phyloP scores from a whole-genome alignment of 2,888 invertebrate genomes.

The Philonicus albiceps region DNA sequence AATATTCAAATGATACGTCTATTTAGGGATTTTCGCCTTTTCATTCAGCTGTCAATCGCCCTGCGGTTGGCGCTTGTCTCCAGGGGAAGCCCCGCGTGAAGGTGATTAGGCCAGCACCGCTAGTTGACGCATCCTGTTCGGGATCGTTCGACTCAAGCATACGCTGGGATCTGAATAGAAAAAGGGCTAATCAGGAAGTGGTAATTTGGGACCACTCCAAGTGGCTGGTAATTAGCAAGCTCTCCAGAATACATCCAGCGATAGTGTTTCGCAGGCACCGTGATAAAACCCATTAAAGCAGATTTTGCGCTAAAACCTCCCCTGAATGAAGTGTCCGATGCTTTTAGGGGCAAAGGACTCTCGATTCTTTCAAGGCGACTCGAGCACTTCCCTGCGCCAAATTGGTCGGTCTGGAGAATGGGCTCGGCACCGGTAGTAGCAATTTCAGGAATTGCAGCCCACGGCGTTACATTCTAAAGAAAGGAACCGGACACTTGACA shows the following conservation, averaged over 20 bases:
- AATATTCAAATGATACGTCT: slow-evolving; percentile 33
- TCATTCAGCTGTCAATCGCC: not conserved
- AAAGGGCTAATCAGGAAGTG: slow-evolving; percentile 17
- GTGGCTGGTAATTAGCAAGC: slow-evolving; percentile 7
- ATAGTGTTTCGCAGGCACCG: not conserved
- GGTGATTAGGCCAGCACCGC: not conserved
- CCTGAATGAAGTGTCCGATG: slow-evolving; percentile 29
- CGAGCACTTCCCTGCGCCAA: not conserved
- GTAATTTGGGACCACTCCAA: slow-evolving; percentile 3
- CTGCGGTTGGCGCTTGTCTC: slow-evolving; percentile 4
- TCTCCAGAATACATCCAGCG: not conserved
- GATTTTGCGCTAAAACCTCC: not conserved
- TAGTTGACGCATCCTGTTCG: not conserved
- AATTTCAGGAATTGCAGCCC: slow-evolving; percentile 16
- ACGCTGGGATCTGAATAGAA: not conserved
- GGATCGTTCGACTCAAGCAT: not conserved
- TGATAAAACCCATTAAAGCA: slow-evolving; percentile 12
- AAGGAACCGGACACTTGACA: slow-evolving; percentile 38
- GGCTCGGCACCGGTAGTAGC: not conserved
- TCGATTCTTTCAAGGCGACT: slow-evolving; percentile 24
- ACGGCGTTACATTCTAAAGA: slow-evolving; percentile 11
- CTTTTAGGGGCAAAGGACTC: slow-evolving; percentile 30
- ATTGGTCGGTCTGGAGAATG: slow-evolving; percentile 4
- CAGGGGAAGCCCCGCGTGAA: not conserved
- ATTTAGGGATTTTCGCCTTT: slow-evolving; percentile 19